These are phyloP conservation scores for Pedetes capensis DNA, from an alignment of 2,113 vertebrate genomes.

Conservation along the genomic window DNA sequence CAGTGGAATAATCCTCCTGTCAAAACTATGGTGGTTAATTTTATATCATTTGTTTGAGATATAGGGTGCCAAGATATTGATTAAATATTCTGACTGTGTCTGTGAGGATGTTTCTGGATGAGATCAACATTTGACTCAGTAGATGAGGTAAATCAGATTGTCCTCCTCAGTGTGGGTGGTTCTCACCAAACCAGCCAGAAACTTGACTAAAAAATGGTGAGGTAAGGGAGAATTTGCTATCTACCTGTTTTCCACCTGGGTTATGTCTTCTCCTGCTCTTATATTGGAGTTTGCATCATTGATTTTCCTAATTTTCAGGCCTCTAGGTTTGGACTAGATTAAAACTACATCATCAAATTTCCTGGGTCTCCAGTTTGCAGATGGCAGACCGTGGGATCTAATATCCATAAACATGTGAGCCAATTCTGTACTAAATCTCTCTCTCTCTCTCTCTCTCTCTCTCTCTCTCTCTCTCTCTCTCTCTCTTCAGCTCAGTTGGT, in stretches of 20 bases:
- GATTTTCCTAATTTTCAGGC: neutral
- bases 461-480: neutral
- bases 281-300: neutral
- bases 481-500: neutral
- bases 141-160: neutral
- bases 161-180: too few species aligned
- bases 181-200: neutral
- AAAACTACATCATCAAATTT: neutral
- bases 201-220: neutral
- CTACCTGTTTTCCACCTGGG: neutral
- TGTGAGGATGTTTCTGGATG: neutral
- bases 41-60: neutral
- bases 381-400: neutral
- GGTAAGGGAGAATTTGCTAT: neutral
- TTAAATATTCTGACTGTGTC: neutral
- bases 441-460: neutral
- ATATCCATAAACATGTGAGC: neutral
- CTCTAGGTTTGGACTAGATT: neutral
- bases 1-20: neutral
- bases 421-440: neutral
- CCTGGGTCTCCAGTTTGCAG: neutral
- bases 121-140: neutral
- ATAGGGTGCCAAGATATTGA: neutral
- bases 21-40: neutral
- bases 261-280: neutral